These are phyloP conservation scores for Taeniopygia guttata DNA, from an alignment of 2,797 vertebrate genomes.

Conservation along the genomic window DNA sequence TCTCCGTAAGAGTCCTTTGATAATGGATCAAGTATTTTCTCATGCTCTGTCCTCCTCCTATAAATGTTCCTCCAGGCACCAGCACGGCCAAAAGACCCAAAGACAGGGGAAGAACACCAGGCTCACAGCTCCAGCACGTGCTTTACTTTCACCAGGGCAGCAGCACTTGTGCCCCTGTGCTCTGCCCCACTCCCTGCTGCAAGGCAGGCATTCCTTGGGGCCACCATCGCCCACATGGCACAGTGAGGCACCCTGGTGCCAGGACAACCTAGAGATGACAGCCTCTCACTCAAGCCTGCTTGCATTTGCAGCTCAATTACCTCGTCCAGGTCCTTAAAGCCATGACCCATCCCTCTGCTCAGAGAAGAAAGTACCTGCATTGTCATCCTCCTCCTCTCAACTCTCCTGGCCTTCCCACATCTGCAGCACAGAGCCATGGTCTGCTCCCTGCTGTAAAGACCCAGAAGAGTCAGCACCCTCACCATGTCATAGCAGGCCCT, in stretches of 20 bases:
- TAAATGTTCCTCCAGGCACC: background rate
- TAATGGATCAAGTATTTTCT: background rate
- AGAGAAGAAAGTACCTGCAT: accelerated
- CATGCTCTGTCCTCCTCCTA: background rate
- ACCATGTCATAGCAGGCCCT: background rate
- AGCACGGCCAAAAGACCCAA: background rate
- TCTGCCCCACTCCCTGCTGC: background rate
- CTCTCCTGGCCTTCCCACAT: background rate
- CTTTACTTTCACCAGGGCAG: background rate
- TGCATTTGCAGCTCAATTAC: background rate
- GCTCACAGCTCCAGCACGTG: background rate
- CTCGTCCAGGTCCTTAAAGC: background rate
- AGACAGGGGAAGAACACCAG: accelerated
- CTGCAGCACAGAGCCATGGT: background rate
- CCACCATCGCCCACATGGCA: background rate
- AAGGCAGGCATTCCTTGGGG: background rate
- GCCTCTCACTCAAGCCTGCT: background rate
- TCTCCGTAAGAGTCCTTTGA: background rate
- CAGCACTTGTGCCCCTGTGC: accelerated
- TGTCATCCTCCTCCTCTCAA: background rate
- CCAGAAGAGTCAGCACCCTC: background rate
- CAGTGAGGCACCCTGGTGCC: background rate
- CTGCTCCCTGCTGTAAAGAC: background rate
- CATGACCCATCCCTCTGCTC: background rate
- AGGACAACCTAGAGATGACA: background rate